Conservation (phyloP, 2,113 vertebrate genomes). For the Nanger granti region DNA sequence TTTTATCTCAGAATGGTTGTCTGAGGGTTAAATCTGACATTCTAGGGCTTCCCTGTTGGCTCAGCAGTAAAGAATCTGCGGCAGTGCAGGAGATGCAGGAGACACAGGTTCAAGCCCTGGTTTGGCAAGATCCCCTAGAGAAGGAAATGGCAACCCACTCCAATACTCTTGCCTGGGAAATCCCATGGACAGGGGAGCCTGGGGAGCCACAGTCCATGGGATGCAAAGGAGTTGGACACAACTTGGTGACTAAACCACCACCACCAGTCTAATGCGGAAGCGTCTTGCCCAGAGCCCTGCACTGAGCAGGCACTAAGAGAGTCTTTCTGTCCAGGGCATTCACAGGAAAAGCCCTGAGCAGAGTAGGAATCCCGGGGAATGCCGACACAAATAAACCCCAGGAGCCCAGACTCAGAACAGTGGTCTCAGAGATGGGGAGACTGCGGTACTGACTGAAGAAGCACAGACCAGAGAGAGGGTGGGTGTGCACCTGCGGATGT, state of each 20-base stretch:
- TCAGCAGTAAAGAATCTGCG: background rate
- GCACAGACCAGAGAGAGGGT: background rate
- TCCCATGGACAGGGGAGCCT: background rate
- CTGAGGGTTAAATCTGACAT: background rate
- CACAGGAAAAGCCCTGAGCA: background rate
- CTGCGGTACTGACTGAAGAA: background rate
- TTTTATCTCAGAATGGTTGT: background rate
- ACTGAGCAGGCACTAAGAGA: background rate
- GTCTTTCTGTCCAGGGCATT: background rate
- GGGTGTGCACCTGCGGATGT: background rate
- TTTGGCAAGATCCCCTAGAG: background rate
- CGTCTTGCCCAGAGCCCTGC: no score
- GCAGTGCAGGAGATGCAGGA: background rate
- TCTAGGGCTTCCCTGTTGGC: background rate
- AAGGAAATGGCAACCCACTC: background rate
- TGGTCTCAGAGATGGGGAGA: no score
- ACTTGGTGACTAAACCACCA: background rate
- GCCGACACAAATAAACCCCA: background rate
- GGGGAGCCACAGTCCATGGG: background rate
- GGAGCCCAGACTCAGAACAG: background rate
- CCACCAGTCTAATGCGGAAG: background rate
- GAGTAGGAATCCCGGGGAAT: accelerated
- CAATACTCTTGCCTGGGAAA: background rate
- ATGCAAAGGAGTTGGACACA: accelerated
- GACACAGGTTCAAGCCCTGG: background rate